Base-by-base conservation (phyloP, 2,888 invertebrate species). In the Chrysolina haemoptera region DNA sequence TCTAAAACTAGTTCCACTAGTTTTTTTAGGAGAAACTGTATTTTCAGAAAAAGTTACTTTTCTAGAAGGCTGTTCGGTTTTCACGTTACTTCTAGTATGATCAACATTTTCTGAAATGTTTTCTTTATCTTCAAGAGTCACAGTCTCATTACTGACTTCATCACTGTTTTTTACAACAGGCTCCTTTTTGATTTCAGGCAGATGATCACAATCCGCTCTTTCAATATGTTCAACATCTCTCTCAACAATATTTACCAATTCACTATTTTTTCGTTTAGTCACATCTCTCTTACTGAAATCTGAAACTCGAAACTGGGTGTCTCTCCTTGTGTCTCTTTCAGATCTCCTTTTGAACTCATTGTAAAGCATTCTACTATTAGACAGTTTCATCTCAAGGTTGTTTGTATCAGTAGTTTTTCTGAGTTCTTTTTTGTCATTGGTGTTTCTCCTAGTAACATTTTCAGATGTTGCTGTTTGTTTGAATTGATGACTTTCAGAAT, bases 21-120 rank as follows among this genome's bases (percentile, higher is more conserved):
- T 10, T 12, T 66, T 66, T 27, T 48, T 48, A n/a, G 66, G 66
- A 48, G 66, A 66, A 48, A 66, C 50, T 10, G 66, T 66, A 10
- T 35, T 35, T 8, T 48, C 10, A 22, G 66, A 66, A 40, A 66
- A 66, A 2, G 50, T 66, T 6, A 50, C 66, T 50, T 66, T 66
- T 20, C 35, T 66, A 3, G 62, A 50, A 10, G 62, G 16, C 20
- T 63, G 43, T 40, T 41, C 43, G 9, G 16, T 20, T 46, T 65
- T 11, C 22, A 16, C 35, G 0, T 50, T 27, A 48, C 9, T 40
- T 48, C 14, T 35, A 14, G n/a, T 20, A 14, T 14, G 27, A 27
- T 48, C 48, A 22, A n/a, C 18, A 20, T 48, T 66, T 11, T 20
- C 65, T 0, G 14, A 14, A n/a, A 63, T 10, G 14, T 65, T 65